phyloP scores from a whole-genome alignment of 2,113 vertebrate species.

The Chaetura pelagica region DNA sequence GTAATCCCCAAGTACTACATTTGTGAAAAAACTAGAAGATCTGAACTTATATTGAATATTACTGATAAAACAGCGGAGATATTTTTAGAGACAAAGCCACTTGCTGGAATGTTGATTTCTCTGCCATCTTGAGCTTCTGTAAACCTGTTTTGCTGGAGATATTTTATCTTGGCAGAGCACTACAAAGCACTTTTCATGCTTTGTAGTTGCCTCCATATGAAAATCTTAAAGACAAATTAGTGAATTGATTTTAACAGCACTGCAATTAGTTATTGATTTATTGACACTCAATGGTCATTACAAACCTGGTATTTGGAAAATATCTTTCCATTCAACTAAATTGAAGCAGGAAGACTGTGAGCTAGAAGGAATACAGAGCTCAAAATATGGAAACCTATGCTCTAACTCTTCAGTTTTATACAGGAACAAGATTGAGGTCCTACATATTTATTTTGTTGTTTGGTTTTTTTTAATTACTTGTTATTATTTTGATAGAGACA shows the following conservation, averaged over 20 bases:
- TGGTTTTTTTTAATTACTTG: not conserved
- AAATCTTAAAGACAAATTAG: not conserved
- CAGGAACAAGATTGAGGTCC: not conserved
- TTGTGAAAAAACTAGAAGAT: not conserved
- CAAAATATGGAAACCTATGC: fast-evolving
- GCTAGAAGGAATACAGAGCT: not conserved
- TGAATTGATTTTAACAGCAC: not conserved
- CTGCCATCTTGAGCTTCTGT: not conserved
- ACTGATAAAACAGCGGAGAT: not conserved
- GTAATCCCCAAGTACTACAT: not conserved
- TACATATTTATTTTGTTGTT: not conserved
- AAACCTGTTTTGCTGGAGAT: not conserved
- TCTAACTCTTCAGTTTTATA: not conserved
- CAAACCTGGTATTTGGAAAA: not conserved
- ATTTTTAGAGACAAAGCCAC: not conserved
- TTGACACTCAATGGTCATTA: not conserved
- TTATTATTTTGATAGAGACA: not conserved
- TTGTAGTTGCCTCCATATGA: not conserved
- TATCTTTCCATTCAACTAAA: not conserved
- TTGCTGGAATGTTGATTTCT: not conserved
- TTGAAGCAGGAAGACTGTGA: not conserved
- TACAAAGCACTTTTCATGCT: not conserved
- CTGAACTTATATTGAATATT: not conserved
- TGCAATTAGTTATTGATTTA: conserved; percentile 15
- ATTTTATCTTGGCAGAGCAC: not conserved